These are phyloP conservation scores for Loxodonta africana DNA, from an alignment of 2,113 vertebrate species.

Conservation along the genomic window DNA sequence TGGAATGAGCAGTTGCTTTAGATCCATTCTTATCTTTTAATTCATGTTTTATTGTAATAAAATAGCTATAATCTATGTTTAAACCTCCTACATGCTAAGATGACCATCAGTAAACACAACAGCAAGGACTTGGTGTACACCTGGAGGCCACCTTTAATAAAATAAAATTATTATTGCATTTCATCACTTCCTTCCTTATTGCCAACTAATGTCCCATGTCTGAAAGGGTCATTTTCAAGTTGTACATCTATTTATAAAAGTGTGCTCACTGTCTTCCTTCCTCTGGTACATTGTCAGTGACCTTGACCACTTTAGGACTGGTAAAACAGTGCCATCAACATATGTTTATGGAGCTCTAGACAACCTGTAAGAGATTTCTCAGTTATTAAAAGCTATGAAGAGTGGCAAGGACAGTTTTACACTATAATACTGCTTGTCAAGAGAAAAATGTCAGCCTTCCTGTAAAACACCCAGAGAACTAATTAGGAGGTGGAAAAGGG, in stretches of 20 bases:
- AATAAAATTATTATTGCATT: slow-evolving; percentile 47
- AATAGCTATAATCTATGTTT: background rate
- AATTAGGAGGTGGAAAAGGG: slow-evolving; percentile 34
- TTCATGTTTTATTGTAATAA: slow-evolving; percentile 54
- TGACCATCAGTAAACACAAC: slow-evolving; percentile 54
- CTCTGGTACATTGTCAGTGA: slow-evolving; percentile 59
- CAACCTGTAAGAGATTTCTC: slow-evolving; percentile 43
- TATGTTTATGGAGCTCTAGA: slow-evolving; percentile 54
- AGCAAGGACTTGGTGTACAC: background rate
- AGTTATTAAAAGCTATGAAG: slow-evolving; percentile 65
- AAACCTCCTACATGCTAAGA: slow-evolving; percentile 32
- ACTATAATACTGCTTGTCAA: slow-evolving; percentile 26
- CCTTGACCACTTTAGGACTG: slow-evolving; percentile 41
- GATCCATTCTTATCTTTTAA: slow-evolving; percentile 42
- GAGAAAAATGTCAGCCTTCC: slow-evolving; percentile 56
- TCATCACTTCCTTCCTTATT: slow-evolving; percentile 68
- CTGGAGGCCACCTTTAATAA: slow-evolving; percentile 58
- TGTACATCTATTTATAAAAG: slow-evolving; percentile 67
- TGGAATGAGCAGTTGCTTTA: background rate
- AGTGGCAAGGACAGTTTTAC: slow-evolving; percentile 35
- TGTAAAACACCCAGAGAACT: slow-evolving; percentile 31
- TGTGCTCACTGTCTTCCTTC: slow-evolving; percentile 65
- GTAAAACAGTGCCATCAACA: slow-evolving; percentile 55
- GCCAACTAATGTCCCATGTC: slow-evolving; percentile 30
- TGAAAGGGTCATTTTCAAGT: slow-evolving; percentile 56